Conservation (phyloP, 2,113 vertebrate species). For the Sinosuthora webbiana region DNA sequence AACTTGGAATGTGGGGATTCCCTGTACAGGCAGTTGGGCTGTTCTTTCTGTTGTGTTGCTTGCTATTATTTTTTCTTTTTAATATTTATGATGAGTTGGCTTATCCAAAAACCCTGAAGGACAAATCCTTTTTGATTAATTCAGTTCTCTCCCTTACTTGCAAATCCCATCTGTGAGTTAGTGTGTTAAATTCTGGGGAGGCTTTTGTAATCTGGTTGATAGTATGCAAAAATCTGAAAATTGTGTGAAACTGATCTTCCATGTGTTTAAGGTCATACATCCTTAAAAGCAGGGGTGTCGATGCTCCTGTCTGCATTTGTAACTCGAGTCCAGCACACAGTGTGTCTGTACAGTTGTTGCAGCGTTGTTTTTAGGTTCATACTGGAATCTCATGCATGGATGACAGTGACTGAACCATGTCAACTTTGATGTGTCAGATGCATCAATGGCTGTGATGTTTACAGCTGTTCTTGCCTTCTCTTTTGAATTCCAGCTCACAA, state of each 20-base stretch:
- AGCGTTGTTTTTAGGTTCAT: conserved; percentile 64
- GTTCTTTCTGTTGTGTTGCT: background rate
- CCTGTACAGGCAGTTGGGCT: background rate
- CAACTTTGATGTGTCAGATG: conserved; percentile 62
- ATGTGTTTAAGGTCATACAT: background rate
- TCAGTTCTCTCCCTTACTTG: background rate
- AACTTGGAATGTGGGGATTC: background rate
- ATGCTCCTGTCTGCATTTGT: background rate
- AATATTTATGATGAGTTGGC: background rate
- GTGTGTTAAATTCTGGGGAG: background rate
- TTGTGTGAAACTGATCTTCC: background rate
- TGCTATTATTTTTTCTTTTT: background rate
- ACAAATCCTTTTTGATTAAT: conserved; percentile 10
- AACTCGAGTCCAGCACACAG: background rate
- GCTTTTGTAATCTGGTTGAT: background rate
- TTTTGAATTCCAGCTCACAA: conserved; percentile 46
- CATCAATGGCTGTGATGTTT: conserved; percentile 53
- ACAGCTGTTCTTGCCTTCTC: conserved; percentile 67
- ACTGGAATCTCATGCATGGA: conserved; percentile 57
- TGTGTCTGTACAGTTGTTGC: conserved; percentile 71
- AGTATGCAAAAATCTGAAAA: background rate
- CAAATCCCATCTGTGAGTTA: background rate
- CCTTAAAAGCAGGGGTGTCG: background rate
- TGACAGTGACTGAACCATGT: conserved; percentile 45
- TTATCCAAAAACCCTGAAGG: background rate